Percentiles rank a stretch among this genome's conserved stretches.
Evolutionary conservation across 2,888 invertebrate species (phyloP).

Genomic region (Psylliodes chrysocephalus): DNA sequence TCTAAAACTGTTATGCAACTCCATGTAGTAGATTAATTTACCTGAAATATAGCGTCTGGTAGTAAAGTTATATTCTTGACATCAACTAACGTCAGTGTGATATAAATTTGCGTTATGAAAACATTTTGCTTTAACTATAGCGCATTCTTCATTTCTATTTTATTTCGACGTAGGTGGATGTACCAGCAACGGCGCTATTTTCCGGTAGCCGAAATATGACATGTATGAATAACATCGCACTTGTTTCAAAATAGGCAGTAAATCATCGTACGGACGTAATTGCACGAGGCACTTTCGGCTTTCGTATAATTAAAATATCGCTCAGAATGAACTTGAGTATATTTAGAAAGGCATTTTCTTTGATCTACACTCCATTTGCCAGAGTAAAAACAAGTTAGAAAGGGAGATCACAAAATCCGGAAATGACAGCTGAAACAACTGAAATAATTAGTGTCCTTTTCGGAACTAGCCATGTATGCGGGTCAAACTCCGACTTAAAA

Average conservation of each 20-base stretch:
- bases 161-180: too few species aligned
- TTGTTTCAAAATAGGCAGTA: constrained; percentile 8
- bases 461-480: background rate
- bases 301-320: constrained; percentile 36
- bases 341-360: constrained; percentile 41
- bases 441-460: constrained; percentile 37
- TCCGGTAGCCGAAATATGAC: constrained; percentile 14
- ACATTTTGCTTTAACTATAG: too few species aligned
- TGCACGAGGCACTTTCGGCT: constrained; percentile 23
- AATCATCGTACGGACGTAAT: constrained; percentile 27
- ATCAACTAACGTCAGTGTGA: too few species aligned
- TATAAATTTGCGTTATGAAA: too few species aligned
- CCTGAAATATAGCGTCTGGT: too few species aligned
- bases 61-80: too few species aligned
- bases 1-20: too few species aligned
- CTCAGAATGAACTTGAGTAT: constrained; percentile 35
- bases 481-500: background rate
- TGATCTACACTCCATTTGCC: constrained; percentile 39
- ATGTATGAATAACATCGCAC: constrained; percentile 11
- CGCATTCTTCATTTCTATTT: too few species aligned
- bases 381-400: constrained; percentile 35
- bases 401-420: constrained; percentile 40
- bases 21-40: too few species aligned
- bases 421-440: constrained; percentile 45
- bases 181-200: background rate